Conservation (phyloP, 30 jellyfish, hydroid and myxozoan species). For the Aurelia sp. region DNA sequence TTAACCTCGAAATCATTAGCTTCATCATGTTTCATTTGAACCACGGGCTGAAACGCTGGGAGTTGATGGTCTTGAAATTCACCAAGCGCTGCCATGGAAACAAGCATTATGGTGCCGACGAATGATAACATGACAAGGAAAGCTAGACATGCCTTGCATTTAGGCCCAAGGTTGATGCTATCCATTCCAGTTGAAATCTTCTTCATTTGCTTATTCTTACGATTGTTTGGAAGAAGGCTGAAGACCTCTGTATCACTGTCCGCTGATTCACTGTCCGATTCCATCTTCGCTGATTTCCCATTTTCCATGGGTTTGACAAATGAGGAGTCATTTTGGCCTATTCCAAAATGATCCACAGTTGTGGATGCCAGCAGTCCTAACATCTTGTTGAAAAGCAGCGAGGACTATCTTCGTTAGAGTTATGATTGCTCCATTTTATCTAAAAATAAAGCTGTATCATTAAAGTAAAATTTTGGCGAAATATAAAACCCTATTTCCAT, state of each 20-base stretch:
- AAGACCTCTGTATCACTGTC: constrained; percentile 32
- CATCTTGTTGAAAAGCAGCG: background rate
- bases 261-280: background rate
- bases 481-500: too few species aligned
- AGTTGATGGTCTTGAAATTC: background rate
- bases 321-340: background rate
- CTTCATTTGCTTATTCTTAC: background rate
- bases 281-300: background rate
- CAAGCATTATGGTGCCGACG: constrained; percentile 26
- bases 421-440: too few species aligned
- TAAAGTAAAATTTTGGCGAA: too few species aligned
- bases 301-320: background rate
- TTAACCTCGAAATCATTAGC: background rate
- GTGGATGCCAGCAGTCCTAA: constrained; percentile 30
- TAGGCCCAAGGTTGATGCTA: background rate
- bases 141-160: constrained; percentile 32
- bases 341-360: constrained; percentile 15
- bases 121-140: constrained; percentile 30
- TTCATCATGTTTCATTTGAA: constrained; percentile 14
- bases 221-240: constrained; percentile 37
- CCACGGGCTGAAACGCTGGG: constrained; percentile 4
- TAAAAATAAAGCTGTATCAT: too few species aligned
- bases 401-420: too few species aligned
- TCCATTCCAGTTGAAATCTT: background rate
- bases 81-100: constrained; percentile 46